Conservation (phyloP, 2,113 vertebrate genomes). For the Hippocampus mohnikei region DNA sequence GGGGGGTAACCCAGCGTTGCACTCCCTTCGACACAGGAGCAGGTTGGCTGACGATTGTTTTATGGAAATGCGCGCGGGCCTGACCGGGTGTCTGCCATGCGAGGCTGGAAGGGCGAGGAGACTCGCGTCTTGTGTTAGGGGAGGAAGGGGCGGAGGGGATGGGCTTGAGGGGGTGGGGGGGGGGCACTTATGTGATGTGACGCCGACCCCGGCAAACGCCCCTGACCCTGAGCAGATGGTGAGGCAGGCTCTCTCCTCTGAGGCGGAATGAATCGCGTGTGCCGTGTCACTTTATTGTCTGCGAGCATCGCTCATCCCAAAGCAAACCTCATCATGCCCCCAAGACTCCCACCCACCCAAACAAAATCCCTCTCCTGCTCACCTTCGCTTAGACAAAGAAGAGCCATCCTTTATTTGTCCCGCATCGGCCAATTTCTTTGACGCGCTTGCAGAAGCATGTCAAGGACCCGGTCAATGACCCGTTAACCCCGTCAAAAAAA, state of each 20-base stretch:
- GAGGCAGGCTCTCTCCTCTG: constrained; percentile 78
- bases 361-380: neutral
- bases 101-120: constrained; percentile 33
- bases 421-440: neutral
- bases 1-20: constrained; percentile 37
- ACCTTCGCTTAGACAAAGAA: neutral
- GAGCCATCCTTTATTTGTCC: neutral
- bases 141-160: neutral
- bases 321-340: constrained; percentile 3
- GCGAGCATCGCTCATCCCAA: constrained; percentile 11
- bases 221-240: constrained; percentile 85
- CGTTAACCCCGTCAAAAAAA: neutral
- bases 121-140: constrained; percentile 8
- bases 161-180: neutral
- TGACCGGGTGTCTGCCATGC: constrained; percentile 73
- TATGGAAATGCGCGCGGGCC: constrained; percentile 74
- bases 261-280: constrained; percentile 88
- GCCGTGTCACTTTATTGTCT: constrained; percentile 84
- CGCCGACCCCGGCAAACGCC: constrained; percentile 79
- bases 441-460: neutral
- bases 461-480: neutral
- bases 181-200: constrained; percentile 53
- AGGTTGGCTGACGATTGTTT: constrained; percentile 81
- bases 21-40: constrained; percentile 65
- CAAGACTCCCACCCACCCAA: neutral